phyloP scores from a whole-genome alignment of 2,888 invertebrate species.

The Tachystola acroxantha region DNA sequence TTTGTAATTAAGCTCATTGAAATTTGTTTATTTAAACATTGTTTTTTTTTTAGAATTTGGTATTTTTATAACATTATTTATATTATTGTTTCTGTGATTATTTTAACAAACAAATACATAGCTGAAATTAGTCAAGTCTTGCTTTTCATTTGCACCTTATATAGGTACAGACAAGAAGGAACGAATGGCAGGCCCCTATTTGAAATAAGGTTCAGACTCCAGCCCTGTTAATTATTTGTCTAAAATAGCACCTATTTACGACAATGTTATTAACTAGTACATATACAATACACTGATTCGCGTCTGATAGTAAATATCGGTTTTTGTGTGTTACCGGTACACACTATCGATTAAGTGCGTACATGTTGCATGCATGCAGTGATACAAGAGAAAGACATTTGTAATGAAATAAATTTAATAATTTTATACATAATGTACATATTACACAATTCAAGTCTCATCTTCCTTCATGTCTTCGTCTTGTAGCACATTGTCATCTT shows the following conservation, averaged over 20 bases:
- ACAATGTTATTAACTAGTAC: too few species aligned
- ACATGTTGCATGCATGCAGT: too few species aligned
- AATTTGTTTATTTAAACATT: constrained; percentile 30
- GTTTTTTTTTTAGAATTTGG: constrained; percentile 45
- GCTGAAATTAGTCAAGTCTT: neutral
- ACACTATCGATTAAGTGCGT: too few species aligned
- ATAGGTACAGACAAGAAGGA: too few species aligned
- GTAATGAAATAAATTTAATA: neutral
- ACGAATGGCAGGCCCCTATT: too few species aligned
- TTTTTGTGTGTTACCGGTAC: too few species aligned
- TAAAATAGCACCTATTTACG: too few species aligned
- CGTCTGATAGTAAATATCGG: too few species aligned
- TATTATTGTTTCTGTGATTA: constrained; percentile 68
- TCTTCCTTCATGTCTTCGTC: constrained; percentile 66
- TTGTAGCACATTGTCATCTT: constrained; percentile 40
- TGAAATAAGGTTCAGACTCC: too few species aligned
- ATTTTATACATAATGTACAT: constrained; percentile 2
- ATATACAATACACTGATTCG: too few species aligned
- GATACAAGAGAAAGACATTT: too few species aligned
- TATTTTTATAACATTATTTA: constrained; percentile 61
- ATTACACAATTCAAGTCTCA: constrained; percentile 35
- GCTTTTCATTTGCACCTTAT: neutral
- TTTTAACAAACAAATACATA: constrained; percentile 44
- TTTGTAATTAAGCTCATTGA: constrained; percentile 36
- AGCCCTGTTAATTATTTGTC: too few species aligned